Conservation (phyloP, 2,888 invertebrate species). For the Hirtodrosophila alboralis region DNA sequence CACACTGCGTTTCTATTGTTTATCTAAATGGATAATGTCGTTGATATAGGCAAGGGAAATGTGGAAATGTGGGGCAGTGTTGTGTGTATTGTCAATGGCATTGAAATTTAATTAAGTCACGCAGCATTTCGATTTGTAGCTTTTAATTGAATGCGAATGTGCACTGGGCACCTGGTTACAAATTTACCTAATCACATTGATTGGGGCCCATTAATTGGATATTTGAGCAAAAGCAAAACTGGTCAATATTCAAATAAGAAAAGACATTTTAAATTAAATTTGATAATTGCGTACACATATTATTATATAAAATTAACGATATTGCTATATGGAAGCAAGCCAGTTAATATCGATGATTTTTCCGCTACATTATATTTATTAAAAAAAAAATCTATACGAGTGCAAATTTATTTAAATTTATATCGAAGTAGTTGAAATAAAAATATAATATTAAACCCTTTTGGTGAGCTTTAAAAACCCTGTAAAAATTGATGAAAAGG, state of each 20-base stretch:
- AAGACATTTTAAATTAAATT: slow-evolving; percentile 5
- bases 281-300: neutral
- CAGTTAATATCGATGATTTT: no score
- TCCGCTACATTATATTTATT: no score
- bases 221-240: slow-evolving; percentile 11
- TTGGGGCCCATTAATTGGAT: slow-evolving; percentile 37
- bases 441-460: no score
- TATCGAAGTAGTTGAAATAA: no score
- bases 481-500: no score
- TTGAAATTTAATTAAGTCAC: slow-evolving; percentile 79
- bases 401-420: no score
- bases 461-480: no score
- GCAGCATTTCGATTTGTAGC: slow-evolving; percentile 70
- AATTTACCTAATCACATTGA: slow-evolving; percentile 39
- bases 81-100: slow-evolving; percentile 35
- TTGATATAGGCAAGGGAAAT: neutral
- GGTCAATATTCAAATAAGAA: neutral
- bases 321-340: no score
- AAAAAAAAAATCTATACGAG: no score
- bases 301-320: no score
- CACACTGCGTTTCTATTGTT: slow-evolving; percentile 38
- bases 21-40: slow-evolving; percentile 42
- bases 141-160: slow-evolving; percentile 61
- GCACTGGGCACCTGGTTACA: slow-evolving; percentile 14
- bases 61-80: neutral